Evolutionary conservation across 2,797 vertebrate genomes (phyloP), one percentile per base, ranked within the genome.

Genomic region (Urocyon cinereoargenteus): DNA sequence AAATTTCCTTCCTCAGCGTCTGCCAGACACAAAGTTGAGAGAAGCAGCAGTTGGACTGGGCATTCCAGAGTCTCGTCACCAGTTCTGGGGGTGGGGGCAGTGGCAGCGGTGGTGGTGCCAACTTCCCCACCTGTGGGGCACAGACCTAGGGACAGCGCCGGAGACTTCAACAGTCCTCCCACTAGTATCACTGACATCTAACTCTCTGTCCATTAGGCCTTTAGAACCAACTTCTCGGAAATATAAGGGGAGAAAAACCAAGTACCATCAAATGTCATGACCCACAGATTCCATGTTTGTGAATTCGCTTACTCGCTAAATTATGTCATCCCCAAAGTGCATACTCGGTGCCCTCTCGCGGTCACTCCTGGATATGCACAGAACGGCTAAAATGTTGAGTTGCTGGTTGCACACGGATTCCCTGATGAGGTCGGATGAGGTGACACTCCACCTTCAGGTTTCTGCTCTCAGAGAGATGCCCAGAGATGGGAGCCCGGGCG

Each of bases 81-180:
- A 26, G 15, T 16, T 34, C 9, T 0, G 15, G 16, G 86, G 45
- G 0, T 1, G 22, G n/a, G n/a, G 8, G 86, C 1, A 24, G 36
- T 36, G 9, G 75, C 28, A 13, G 21, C 59, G 7, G 40, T 45
- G 40, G 40, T 45, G 6, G 40, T 45, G 40, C 40, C 70, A 0
- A 15, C 22, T 45, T 64, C 34, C 45, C 15, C 21, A 6, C 2
- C 66, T 73, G 77, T 14, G 55, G 62, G 77, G 24, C 64, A 26
- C 11, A 6, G 55, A 26, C 55, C 14, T 6, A 1, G 28, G 24
- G 49, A 66, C 5, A 28, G 7, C 0, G 4, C n/a, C 64, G 0
- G 8, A 18, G 62, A 34, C 84, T 26, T 59, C 45, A 49, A 4
- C 3, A 1, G 19, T 45, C 70, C 14, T 16, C 88, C n/a, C 26